Base-by-base conservation (phyloP, 2,888 invertebrate genomes). In the Mythimna pallens region DNA sequence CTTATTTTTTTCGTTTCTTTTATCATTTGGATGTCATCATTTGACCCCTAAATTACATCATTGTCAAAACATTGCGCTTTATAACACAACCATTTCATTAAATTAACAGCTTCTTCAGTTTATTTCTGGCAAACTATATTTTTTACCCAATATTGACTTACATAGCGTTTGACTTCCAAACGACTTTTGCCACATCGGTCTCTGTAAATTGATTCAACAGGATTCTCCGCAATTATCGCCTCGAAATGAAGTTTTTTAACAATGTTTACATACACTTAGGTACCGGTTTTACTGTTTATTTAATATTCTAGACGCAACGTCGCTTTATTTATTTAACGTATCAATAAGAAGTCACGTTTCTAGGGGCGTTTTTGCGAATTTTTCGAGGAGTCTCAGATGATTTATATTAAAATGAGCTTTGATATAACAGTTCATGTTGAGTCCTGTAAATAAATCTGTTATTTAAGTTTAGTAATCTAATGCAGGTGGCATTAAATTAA, bases 181-280 rank as follows among this genome's bases (percentile, higher is more conserved):
- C 80, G 89, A 85, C 89, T 88, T 86, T 87, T 84, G 84, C 82
- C 87, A 87, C 88, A 86, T 88, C 78, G 80, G 81, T 85, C 82
- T 83, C 80, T 85, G 90, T 87, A 86, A 91, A 90, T 89, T 89
- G 88, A 89, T 85, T 86, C 84, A 90, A 89, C 89, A 90, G 86
- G 88, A 89, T 89, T 89, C 83, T 89, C 76, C 65, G 87, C 86
- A 91, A 92, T 92, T 91, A 92, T 87, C 89, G 83, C 85, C 83
- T 86, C 69, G 72, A 83, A 86, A 86, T 86, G 76, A 88, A 87
- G 88, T 87, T 89, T 88, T 87, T 86, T 83, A 85, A 85, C 85
- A 87, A 82, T 88, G 87, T 92, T 90, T 91, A 83, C 85, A 68
- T 70, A 86, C 79, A 79, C 76, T 83, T 81, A 67, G 80, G 83